Percentiles rank a stretch among this genome's conserved stretches.
Evolutionary conservation across 2,113 vertebrate species (phyloP).

Genomic region (Prionailurus bengalensis): DNA sequence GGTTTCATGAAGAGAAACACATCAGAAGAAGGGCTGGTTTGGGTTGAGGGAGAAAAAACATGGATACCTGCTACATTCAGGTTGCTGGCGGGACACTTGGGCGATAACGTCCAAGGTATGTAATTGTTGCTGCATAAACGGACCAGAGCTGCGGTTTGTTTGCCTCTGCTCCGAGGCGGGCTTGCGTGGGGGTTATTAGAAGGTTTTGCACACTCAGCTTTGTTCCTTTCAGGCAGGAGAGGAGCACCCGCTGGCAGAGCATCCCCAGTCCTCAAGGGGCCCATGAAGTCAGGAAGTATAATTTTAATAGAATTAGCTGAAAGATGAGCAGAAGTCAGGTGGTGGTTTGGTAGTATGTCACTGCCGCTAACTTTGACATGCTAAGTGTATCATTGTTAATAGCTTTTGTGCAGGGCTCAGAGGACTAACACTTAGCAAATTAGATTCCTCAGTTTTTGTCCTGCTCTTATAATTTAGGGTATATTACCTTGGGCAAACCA

Average conservation of each 20-base stretch:
- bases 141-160: neutral
- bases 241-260: slow-evolving; percentile 38
- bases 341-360: slow-evolving; percentile 66
- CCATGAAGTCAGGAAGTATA: slow-evolving; percentile 35
- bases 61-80: neutral
- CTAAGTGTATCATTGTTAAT: slow-evolving; percentile 70
- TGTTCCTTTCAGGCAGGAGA: slow-evolving; percentile 54
- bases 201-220: slow-evolving; percentile 38
- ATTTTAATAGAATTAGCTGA: slow-evolving; percentile 73
- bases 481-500: slow-evolving; percentile 51
- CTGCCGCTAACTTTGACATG: slow-evolving; percentile 67
- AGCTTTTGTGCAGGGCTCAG: slow-evolving; percentile 63
- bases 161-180: neutral
- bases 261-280: slow-evolving; percentile 48
- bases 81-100: neutral
- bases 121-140: neutral
- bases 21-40: neutral
- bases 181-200: neutral
- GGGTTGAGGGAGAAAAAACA: neutral
- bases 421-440: slow-evolving; percentile 76
- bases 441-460: slow-evolving; percentile 57
- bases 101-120: neutral
- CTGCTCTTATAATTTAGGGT: slow-evolving; percentile 30
- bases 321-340: slow-evolving; percentile 65
- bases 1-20: neutral